Evolutionary conservation across 1,140 invertebrate species (phyloP), one percentile per base, ranked within the genome.

Genomic region (Conus betulinus): DNA sequence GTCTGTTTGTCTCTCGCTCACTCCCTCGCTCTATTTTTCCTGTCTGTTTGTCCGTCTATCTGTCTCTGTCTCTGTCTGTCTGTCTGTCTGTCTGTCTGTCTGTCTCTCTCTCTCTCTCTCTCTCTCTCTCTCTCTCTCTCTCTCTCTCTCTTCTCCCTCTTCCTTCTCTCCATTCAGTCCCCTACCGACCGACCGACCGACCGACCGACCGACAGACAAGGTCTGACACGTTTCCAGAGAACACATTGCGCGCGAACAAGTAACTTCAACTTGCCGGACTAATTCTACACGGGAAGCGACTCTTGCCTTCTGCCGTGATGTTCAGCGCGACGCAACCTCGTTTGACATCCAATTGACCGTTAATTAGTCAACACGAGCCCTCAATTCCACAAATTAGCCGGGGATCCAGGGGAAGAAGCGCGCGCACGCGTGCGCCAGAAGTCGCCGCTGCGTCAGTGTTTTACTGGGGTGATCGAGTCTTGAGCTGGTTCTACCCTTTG

Each of bases 331-430:
- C 39, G 78, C 78, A 81, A 81, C 78, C 78, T 81, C 78, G 78
- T 81, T 81, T 52, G 78, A 81, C 78, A 81, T 23, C 78, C 23
- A 52, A 81, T 81, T 81, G 78, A 81, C 78, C 78, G 51, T 17
- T 81, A 81, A 81, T 81, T 81, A 81, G 39, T 53, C 78, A 53
- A 81, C 78, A 81, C 78, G 78, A 53, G 78, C 8, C 78, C 11
- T 81, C 78, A 81, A 81, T 81, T 81, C 78, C 39, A 53, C 78
- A 81, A 81, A 81, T 81, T 81, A 81, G 39, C 27, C 15, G 51
- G 78, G 78, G 20, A 39, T 39, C 67, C 55, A 57, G 13, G 55
- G 67, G 67, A 71, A 17, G 67, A 60, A 60, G 8, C 57, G 7
- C 57, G 8, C 7, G 57, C 57, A 60, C 57, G 17, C 57, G 57